Conservation (phyloP, 2,113 vertebrate genomes). For the Macquaria ambigua region DNA sequence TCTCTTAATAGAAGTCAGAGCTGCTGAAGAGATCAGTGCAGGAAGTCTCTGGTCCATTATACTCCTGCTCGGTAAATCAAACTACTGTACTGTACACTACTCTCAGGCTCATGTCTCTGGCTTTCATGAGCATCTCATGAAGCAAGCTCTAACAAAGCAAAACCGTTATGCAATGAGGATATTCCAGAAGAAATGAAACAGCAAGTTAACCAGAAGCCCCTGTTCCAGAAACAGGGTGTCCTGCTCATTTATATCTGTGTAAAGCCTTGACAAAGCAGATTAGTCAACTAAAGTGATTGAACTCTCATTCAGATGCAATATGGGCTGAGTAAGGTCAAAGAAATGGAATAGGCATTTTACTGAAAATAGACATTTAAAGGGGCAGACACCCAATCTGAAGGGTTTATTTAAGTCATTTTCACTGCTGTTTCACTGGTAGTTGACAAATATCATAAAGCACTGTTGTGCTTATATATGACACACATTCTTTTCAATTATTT, state of each 20-base stretch:
- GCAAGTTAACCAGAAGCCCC: background rate
- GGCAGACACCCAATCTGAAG: background rate
- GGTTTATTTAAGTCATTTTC: background rate
- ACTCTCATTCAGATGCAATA: no score
- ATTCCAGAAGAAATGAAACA: background rate
- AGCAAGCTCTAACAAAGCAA: constrained; percentile 34
- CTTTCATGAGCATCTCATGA: constrained; percentile 43
- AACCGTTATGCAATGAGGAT: constrained; percentile 19
- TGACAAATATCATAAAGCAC: background rate
- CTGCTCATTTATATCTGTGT: background rate
- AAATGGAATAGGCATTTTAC: background rate
- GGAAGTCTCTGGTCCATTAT: constrained; percentile 67
- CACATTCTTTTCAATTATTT: no score
- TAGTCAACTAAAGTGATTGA: background rate
- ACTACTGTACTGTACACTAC: constrained; percentile 50
- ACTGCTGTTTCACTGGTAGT: background rate
- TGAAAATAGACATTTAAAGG: no score
- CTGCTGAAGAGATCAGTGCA: constrained; percentile 63
- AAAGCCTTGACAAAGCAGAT: background rate
- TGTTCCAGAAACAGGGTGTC: background rate
- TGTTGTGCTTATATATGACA: no score
- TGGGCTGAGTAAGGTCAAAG: no score
- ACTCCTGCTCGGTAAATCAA: constrained; percentile 74
- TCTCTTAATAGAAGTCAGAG: constrained; percentile 70
- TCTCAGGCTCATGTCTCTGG: constrained; percentile 49